Percentiles rank a stretch among this genome's conserved stretches.
Evolutionary conservation across 2,888 invertebrate species (phyloP).

Genomic region (Cinara cedri): DNA sequence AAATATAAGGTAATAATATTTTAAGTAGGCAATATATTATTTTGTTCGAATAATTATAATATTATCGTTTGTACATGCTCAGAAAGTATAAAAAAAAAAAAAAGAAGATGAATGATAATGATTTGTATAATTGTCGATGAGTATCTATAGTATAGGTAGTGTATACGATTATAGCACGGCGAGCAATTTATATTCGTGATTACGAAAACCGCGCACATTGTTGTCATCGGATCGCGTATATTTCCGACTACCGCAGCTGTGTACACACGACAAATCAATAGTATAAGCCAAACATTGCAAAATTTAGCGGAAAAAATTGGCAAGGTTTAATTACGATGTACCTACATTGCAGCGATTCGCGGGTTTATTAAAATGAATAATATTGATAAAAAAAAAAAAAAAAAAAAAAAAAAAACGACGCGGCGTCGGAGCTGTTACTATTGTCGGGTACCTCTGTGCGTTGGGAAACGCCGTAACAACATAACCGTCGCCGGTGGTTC

Average conservation of each 20-base stretch:
- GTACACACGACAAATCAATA: conserved; percentile 31
- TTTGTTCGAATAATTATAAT: no score
- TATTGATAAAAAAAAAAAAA: no score
- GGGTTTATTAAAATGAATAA: neutral
- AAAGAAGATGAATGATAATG: no score
- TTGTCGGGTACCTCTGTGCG: neutral
- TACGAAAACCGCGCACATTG: neutral
- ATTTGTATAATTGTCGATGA: no score
- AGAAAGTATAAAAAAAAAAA: no score
- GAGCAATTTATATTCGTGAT: neutral
- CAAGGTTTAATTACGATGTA: conserved; percentile 1
- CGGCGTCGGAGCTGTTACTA: neutral
- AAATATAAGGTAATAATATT: no score
- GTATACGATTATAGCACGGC: no score
- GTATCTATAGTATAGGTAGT: no score
- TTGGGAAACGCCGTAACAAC: neutral
- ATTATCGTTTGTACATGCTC: no score
- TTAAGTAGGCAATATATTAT: no score
- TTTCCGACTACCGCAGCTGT: conserved; percentile 40
- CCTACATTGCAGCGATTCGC: no score
- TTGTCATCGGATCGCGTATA: neutral
- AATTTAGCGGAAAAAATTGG: conserved; percentile 22
- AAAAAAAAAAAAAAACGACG: no score
- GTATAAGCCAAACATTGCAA: conserved; percentile 20
- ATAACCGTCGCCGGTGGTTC: neutral